Conservation (phyloP, 2,888 invertebrate species). For the Sinelater perroti region DNA sequence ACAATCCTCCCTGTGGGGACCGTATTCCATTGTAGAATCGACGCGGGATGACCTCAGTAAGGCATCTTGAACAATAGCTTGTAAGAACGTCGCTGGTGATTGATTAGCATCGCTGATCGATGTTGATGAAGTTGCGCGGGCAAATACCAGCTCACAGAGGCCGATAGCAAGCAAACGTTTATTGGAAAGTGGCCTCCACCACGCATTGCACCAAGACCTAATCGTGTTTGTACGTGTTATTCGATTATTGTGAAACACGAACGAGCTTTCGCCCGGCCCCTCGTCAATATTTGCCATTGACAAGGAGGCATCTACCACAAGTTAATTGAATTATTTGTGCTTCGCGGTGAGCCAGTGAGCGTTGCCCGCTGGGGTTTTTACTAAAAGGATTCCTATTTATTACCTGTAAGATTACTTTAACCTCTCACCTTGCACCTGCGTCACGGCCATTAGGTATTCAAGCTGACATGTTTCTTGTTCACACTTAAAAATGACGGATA, state of each 20-base stretch:
- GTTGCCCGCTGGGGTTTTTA: conserved; percentile 2
- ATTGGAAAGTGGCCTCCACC: conserved; percentile 21
- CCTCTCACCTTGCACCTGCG: conserved; percentile 1
- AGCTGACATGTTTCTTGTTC: no score
- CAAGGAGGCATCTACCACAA: conserved; percentile 1
- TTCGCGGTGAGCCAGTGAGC: no score
- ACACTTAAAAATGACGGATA: no score
- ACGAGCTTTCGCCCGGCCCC: conserved; percentile 10
- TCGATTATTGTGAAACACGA: conserved; percentile 13
- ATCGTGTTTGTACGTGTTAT: conserved; percentile 7
- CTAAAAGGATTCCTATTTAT: background rate
- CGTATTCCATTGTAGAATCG: conserved; percentile 23
- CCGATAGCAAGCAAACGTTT: conserved; percentile 25
- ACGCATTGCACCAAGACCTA: conserved; percentile 4
- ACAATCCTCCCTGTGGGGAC: conserved; percentile 20
- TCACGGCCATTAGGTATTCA: no score
- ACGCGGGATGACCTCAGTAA: conserved; percentile 27
- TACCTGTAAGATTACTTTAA: background rate
- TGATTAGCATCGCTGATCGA: conserved; percentile 42
- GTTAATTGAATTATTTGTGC: conserved; percentile 17
- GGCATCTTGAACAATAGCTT: conserved; percentile 34
- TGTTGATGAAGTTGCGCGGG: conserved; percentile 37
- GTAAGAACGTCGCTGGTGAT: conserved; percentile 41
- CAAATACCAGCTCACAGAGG: conserved; percentile 27
- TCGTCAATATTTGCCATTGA: conserved; percentile 15